phyloP scores from a whole-genome alignment of 2,888 invertebrate genomes.

The Caenorhabditis wallacei region DNA sequence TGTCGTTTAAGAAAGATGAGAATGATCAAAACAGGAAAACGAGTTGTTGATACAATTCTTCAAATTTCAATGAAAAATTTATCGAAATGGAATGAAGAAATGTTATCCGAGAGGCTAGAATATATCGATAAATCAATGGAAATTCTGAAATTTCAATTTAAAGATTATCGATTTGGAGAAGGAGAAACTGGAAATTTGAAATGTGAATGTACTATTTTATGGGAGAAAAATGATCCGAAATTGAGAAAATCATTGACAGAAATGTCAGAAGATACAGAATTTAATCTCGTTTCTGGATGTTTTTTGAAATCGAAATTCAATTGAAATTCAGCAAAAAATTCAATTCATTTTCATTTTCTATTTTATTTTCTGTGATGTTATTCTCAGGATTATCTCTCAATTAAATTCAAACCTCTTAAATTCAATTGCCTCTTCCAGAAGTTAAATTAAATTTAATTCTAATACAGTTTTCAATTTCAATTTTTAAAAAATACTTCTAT shows the following conservation, averaged over 20 bases:
- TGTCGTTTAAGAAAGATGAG: constrained; percentile 6
- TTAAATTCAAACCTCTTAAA: too few relatives aligned
- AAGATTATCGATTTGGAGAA: background rate
- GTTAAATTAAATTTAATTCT: too few relatives aligned
- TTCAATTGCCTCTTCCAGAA: too few relatives aligned
- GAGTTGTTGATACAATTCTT: background rate
- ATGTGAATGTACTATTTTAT: background rate
- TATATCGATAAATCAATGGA: background rate
- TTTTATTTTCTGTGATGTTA: too few relatives aligned
- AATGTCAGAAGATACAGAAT: too few relatives aligned
- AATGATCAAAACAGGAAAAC: background rate
- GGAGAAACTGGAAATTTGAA: background rate
- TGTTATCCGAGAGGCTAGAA: background rate
- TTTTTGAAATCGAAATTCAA: too few relatives aligned
- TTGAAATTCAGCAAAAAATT: too few relatives aligned
- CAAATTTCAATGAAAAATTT: background rate
- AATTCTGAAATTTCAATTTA: constrained; percentile 2
- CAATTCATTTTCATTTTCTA: too few relatives aligned
- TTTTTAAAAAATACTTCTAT: too few relatives aligned
- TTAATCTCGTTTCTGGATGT: background rate
- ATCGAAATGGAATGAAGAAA: background rate
- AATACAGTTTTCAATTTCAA: too few relatives aligned
- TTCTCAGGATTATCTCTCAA: too few relatives aligned
- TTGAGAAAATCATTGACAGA: too few relatives aligned
- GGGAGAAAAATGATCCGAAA: background rate